These are phyloP conservation scores for Craseonycteris thonglongyai DNA, from an alignment of 2,113 vertebrate species.

Conservation along the genomic window DNA sequence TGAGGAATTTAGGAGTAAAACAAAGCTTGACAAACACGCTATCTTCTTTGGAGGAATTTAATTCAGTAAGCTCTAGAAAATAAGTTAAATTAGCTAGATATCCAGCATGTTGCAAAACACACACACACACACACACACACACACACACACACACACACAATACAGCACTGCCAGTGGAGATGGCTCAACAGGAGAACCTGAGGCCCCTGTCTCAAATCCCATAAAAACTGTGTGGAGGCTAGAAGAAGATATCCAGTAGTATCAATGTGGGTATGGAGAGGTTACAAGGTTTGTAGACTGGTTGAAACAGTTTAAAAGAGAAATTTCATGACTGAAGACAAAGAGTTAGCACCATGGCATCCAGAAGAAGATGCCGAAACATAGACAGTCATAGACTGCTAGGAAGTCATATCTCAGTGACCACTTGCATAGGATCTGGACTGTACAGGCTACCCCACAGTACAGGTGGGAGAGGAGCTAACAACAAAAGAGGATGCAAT, in stretches of 20 bases:
- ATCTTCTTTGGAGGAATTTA: neutral
- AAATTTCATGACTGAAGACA: neutral
- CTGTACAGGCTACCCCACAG: neutral
- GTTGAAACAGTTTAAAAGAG: neutral
- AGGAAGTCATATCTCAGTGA: neutral
- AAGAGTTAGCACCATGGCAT: neutral
- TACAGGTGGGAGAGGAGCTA: neutral
- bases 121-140: neutral
- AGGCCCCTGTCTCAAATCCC: neutral
- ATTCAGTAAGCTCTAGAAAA: neutral
- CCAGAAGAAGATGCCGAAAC: neutral
- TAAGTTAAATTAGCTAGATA: neutral
- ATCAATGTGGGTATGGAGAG: neutral
- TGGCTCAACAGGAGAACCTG: neutral
- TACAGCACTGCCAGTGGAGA: no score
- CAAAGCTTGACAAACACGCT: neutral
- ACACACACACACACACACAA: neutral
- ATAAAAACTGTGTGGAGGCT: neutral
- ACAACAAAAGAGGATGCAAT: neutral
- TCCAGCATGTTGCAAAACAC: neutral
- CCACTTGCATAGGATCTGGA: neutral
- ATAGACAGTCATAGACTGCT: neutral
- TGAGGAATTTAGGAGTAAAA: neutral
- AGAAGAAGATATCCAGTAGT: neutral
- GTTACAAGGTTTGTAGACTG: neutral